These are phyloP conservation scores for Musca domestica DNA, from an alignment of 1,140 invertebrate species.

Conservation along the genomic window DNA sequence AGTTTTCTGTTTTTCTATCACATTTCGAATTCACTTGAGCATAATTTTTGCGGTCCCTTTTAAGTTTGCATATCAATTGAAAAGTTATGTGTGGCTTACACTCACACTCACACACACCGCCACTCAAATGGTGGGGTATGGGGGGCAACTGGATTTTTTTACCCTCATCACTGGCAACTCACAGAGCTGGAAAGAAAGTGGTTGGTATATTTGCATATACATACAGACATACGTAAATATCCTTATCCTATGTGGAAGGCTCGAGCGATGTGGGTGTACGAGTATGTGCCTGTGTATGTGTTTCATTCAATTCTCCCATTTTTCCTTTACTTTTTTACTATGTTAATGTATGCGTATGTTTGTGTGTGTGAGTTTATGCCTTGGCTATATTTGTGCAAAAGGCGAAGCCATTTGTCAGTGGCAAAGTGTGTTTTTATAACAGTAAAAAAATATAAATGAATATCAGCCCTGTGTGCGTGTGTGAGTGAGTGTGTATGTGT, in stretches of 20 bases:
- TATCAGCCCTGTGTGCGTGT: background rate
- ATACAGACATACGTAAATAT: too few relatives aligned
- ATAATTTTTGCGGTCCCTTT: conserved; percentile 53
- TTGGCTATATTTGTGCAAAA: conserved; percentile 5
- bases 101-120: background rate
- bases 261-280: too few relatives aligned
- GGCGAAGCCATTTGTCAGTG: conserved; percentile 18
- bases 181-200: background rate
- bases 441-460: conserved; percentile 14
- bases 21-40: conserved; percentile 39
- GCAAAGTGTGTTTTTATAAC: conserved; percentile 4
- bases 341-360: background rate
- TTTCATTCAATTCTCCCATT: too few relatives aligned
- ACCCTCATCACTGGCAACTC: too few relatives aligned
- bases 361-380: background rate
- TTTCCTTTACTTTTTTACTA: background rate
- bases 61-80: conserved; percentile 54
- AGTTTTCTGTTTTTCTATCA: conserved; percentile 3
- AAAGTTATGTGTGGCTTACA: conserved; percentile 29
- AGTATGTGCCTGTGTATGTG: too few relatives aligned
- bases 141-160: background rate
- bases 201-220: background rate
- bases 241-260: background rate
- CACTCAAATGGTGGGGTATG: background rate
- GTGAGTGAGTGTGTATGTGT: conserved; percentile 4